These are phyloP conservation scores for Masticophis lateralis DNA, from an alignment of 2,797 vertebrate species.

Conservation along the genomic window DNA sequence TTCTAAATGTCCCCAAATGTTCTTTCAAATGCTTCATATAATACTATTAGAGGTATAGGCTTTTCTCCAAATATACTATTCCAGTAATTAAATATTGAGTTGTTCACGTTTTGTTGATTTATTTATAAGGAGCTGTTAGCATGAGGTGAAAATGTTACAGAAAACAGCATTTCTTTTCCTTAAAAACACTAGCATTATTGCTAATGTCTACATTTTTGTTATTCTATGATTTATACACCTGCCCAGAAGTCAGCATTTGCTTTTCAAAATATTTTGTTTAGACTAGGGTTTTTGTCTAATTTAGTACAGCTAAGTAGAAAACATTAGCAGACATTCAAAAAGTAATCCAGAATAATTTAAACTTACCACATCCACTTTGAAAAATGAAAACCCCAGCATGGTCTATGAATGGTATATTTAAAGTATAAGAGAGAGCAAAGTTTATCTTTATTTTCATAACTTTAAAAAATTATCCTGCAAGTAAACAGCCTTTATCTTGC, in stretches of 20 bases:
- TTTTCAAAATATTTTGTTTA: slow-evolving; percentile 41
- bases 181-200: slow-evolving; percentile 35
- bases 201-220: slow-evolving; percentile 45
- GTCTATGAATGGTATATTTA: slow-evolving; percentile 72
- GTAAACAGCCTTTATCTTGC: slow-evolving; percentile 77
- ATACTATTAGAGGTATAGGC: background rate
- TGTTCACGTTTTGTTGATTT: slow-evolving; percentile 15
- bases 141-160: slow-evolving; percentile 18
- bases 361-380: slow-evolving; percentile 75
- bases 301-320: slow-evolving; percentile 43
- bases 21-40: background rate
- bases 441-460: slow-evolving; percentile 76
- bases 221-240: slow-evolving; percentile 41
- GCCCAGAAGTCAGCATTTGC: slow-evolving; percentile 42
- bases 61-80: background rate
- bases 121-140: slow-evolving; percentile 31
- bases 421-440: slow-evolving; percentile 74
- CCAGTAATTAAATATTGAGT: background rate
- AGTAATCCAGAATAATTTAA: slow-evolving; percentile 65
- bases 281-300: slow-evolving; percentile 34
- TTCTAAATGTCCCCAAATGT: background rate
- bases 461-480: slow-evolving; percentile 69
- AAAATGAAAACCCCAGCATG: slow-evolving; percentile 72
- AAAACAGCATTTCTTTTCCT: slow-evolving; percentile 20
- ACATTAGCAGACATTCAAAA: slow-evolving; percentile 56